Base-by-base conservation (phyloP, 2,888 invertebrate genomes). In the Holacanthella duospinosa region DNA sequence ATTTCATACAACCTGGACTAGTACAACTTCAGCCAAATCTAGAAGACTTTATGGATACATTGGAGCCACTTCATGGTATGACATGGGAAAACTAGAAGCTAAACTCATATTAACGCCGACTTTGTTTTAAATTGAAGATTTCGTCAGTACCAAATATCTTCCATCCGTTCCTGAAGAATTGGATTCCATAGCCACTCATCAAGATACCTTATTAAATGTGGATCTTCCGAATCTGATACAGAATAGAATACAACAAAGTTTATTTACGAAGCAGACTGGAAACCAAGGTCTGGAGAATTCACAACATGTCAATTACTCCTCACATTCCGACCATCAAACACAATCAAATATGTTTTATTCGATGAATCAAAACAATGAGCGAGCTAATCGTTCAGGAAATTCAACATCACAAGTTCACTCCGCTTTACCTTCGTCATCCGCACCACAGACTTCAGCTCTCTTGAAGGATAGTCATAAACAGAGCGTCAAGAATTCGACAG, bases 1-100 rank as follows among this genome's bases (percentile, higher is more conserved):
- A 99, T 80, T 93, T 97, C 76, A 95, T 99, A 78, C 99, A 99
- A 80, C 99, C 99, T 60, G 95, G 95, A 76, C 84, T 99, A 75
- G 89, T 94, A 48, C 94, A 96, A 61, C 81, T 99, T 66, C 97
- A 99, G 79, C 97, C 99, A 69, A 93, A 92, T 80, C 83, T 96
- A 75, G 93, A 94, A 76, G 93, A 93, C 79, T 91, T 91, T 79
- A 92, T 92, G 89, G 92, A 92, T 75, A 88, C 88, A 67, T 81
- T 91, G 77, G 87, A 91, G 78, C 90, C 89, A 6, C 81, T 89
- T 69, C 88, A 87, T 79, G 89, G 88, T 88, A 71, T 27, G 3
- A 21, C n/a, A n/a, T n/a, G n/a, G n/a, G n/a, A n/a, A n/a, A n/a
- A n/a, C n/a, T n/a, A 9, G 16, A 43, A 43, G 54, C 21, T 12